Evolutionary conservation across 2,113 vertebrate species (phyloP).

Genomic region (Seriola quinqueradiata): DNA sequence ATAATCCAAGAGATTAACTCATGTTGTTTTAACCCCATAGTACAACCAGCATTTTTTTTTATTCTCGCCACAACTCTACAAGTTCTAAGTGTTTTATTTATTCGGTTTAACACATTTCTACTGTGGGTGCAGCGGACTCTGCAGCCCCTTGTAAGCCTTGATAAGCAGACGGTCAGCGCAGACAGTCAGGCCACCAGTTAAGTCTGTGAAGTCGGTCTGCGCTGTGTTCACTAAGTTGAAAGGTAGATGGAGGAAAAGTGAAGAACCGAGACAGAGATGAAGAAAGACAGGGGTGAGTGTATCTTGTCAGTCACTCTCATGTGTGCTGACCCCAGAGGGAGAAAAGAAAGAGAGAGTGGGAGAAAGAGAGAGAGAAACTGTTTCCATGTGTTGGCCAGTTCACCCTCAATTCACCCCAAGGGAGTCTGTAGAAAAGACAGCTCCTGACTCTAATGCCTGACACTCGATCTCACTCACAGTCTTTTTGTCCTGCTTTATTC

Average conservation of each 20-base stretch:
- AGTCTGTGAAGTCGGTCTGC: neutral
- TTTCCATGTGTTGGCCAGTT: constrained; percentile 42
- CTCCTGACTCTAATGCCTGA: constrained; percentile 7
- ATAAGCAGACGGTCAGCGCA: constrained; percentile 1
- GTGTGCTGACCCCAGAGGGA: constrained; percentile 44
- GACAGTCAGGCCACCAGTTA: neutral
- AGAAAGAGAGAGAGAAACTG: neutral
- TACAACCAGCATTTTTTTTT: neutral
- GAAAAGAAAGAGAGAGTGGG: neutral
- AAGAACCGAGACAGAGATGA: constrained; percentile 16
- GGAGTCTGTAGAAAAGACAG: constrained; percentile 42
- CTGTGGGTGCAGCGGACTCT: neutral
- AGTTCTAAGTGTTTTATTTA: neutral
- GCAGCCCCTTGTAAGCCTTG: neutral
- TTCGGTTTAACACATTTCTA: neutral
- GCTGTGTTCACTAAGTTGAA: neutral
- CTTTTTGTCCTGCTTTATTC: neutral
- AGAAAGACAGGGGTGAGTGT: constrained; percentile 33
- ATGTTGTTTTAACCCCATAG: neutral
- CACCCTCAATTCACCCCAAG: constrained; percentile 23
- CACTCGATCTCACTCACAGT: neutral
- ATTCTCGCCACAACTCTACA: neutral
- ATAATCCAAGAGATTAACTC: neutral
- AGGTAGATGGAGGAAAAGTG: constrained; percentile 10
- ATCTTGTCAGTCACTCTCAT: constrained; percentile 46